A percentile compares a stretch with the other conserved stretches of the same genome.
Evolutionary conservation across 2,113 vertebrate genomes (phyloP).

Genomic region (Canis aureus): DNA sequence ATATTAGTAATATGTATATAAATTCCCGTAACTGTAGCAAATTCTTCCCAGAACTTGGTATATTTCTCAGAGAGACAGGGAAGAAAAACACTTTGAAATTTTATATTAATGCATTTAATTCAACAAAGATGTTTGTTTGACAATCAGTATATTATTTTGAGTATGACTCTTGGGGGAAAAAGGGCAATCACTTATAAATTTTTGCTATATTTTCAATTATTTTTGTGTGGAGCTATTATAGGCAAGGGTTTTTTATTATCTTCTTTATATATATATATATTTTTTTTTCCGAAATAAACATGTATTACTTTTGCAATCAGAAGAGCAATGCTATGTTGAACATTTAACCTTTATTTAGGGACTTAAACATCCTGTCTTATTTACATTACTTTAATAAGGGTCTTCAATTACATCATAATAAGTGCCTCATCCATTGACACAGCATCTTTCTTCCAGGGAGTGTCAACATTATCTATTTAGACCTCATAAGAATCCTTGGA

Average conservation of each 20-base stretch:
- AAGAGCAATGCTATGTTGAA: not conserved
- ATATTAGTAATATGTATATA: not conserved
- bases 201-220: not conserved
- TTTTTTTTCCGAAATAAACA: not conserved
- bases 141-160: not conserved
- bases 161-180: not conserved
- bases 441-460: constrained; percentile 47
- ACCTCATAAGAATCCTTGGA: not conserved
- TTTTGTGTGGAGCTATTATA: not conserved
- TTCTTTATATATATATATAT: not conserved
- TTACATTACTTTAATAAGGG: not conserved
- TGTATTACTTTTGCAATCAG: constrained; percentile 13
- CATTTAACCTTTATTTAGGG: not conserved
- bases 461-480: not conserved
- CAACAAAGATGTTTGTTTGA: not conserved
- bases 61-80: not conserved
- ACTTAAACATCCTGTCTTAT: not conserved
- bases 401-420: not conserved
- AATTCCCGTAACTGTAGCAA: not conserved
- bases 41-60: not conserved
- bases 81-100: not conserved
- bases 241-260: not conserved
- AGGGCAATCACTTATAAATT: not conserved
- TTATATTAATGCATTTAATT: not conserved
- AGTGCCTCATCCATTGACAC: not conserved